phyloP scores from a whole-genome alignment of 1,140 invertebrate genomes.

The Zaprionus lachaisei region DNA sequence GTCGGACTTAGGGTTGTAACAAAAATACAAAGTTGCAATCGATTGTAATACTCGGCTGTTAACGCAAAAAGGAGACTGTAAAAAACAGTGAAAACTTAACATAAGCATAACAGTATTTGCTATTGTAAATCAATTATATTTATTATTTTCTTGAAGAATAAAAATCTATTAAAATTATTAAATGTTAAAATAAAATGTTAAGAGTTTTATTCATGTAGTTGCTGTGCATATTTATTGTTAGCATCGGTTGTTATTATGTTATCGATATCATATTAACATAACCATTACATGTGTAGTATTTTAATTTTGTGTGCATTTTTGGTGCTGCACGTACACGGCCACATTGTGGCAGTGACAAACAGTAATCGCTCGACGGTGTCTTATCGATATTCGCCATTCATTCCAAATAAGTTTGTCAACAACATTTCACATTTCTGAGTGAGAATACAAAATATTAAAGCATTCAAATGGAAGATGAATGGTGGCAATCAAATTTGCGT shows the following conservation, averaged over 20 bases:
- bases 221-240: no score
- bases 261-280: neutral
- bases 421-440: neutral
- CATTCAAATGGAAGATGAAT: conserved; percentile 79
- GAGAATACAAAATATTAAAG: neutral
- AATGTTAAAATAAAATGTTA: no score
- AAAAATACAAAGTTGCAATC: neutral
- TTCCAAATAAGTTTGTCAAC: neutral
- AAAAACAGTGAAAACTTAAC: neutral
- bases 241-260: no score
- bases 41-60: neutral
- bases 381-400: conserved; percentile 2
- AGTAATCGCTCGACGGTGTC: neutral
- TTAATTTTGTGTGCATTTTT: neutral
- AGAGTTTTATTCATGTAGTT: no score
- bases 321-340: neutral
- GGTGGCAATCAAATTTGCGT: conserved; percentile 83
- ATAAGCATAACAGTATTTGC: no score
- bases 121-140: no score
- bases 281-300: neutral
- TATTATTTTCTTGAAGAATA: no score
- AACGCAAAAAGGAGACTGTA: conserved; percentile 10
- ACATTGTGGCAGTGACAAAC: conserved; percentile 12
- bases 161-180: no score
- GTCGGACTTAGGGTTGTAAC: conserved; percentile 60